These are phyloP conservation scores for Anoplophora glabripennis DNA, from an alignment of 1,140 invertebrate genomes.

Conservation along the genomic window DNA sequence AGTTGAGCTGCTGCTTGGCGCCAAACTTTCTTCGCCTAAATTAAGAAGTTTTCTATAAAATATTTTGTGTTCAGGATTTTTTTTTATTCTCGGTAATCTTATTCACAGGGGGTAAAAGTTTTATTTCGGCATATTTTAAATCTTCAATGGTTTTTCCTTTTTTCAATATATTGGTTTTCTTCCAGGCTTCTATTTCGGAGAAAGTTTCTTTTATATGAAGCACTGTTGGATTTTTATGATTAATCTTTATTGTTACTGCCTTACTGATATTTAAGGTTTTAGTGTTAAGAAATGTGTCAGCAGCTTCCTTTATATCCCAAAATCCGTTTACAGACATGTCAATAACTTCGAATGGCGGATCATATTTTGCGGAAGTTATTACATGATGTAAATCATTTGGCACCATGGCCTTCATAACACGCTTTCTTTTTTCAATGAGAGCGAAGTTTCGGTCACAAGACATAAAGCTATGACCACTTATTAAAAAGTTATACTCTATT, in stretches of 20 bases:
- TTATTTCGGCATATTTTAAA: constrained; percentile 9
- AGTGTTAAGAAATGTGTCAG: not conserved
- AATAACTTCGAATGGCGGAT: constrained; percentile 13
- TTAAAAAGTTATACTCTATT: constrained; percentile 14
- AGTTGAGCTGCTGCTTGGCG: constrained; percentile 9
- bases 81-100: constrained; percentile 20
- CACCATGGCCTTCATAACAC: constrained; percentile 8
- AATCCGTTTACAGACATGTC: constrained; percentile 12
- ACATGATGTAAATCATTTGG: constrained; percentile 7
- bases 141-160: constrained; percentile 10
- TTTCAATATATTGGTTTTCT: constrained; percentile 10
- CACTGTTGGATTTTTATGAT: constrained; percentile 6
- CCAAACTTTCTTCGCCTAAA: constrained; percentile 12
- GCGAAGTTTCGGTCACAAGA: constrained; percentile 16
- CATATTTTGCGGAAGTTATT: constrained; percentile 13
- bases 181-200: constrained; percentile 11
- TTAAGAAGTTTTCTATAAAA: constrained; percentile 17
- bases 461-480: constrained; percentile 19
- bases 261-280: constrained; percentile 18
- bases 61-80: constrained; percentile 16
- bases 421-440: constrained; percentile 17
- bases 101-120: constrained; percentile 4
- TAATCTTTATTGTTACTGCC: constrained; percentile 8
- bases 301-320: constrained; percentile 12
- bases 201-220: constrained; percentile 8